Percentiles rank a stretch among this genome's conserved stretches.
These are phyloP conservation scores for Beroe forskalii DNA, from an alignment of 37 sponge, comb jelly and placozoan genomes.

Conservation along the genomic window DNA sequence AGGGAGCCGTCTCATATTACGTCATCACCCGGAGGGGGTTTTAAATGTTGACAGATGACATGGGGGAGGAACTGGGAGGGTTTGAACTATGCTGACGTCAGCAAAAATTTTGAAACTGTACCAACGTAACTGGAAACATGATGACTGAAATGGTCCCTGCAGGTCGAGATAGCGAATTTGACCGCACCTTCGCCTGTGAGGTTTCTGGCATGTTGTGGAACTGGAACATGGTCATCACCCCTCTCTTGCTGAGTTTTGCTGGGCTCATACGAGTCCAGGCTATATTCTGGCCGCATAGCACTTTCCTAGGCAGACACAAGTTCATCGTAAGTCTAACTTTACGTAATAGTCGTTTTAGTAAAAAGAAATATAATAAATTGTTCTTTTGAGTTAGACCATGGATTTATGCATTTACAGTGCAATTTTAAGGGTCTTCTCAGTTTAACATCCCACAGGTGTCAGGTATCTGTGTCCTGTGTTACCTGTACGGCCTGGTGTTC, in stretches of 20 bases:
- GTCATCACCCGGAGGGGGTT: too few species aligned
- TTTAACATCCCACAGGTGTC: slow-evolving; percentile 1
- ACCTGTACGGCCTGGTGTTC: slow-evolving; percentile 2
- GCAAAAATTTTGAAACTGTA: too few species aligned
- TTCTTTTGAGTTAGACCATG: too few species aligned
- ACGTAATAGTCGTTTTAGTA: too few species aligned
- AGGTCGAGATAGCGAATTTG: background rate
- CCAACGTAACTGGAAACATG: too few species aligned
- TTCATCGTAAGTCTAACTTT: background rate
- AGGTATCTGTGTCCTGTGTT: slow-evolving; percentile 1
- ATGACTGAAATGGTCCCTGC: too few species aligned
- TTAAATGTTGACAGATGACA: too few species aligned
- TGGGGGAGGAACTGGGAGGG: background rate
- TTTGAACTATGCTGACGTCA: too few species aligned
- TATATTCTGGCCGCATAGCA: slow-evolving; percentile 38
- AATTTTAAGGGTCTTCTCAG: too few species aligned
- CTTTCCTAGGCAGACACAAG: background rate
- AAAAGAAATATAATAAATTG: too few species aligned
- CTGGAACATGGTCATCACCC: slow-evolving; percentile 63
- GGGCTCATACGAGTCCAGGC: slow-evolving; percentile 14
- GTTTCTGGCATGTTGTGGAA: slow-evolving; percentile 34
- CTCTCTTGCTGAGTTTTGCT: slow-evolving; percentile 50
- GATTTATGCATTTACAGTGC: too few species aligned
- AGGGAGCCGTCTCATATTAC: too few species aligned
- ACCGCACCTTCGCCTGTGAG: background rate